Percentiles rank a stretch among this genome's conserved stretches.
Conservation (phyloP, 2,888 invertebrate genomes). For the Dynastes grantii region DNA sequence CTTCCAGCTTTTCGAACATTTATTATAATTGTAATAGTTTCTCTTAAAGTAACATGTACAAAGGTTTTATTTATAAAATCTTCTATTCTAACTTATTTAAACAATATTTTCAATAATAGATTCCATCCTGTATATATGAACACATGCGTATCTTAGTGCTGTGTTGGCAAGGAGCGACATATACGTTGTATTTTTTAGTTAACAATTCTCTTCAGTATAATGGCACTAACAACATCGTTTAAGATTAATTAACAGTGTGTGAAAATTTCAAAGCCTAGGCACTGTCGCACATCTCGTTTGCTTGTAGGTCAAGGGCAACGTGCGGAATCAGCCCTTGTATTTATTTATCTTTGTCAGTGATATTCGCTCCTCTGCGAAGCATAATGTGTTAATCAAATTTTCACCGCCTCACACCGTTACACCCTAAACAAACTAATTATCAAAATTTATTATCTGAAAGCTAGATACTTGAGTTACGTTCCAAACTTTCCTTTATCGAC, state of each 20-base stretch:
- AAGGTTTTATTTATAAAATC: too few species aligned
- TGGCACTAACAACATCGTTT: slow-evolving; percentile 29
- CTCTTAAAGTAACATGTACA: too few species aligned
- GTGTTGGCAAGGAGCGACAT: too few species aligned
- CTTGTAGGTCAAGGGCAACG: slow-evolving; percentile 31
- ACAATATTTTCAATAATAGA: too few species aligned
- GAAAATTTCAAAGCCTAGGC: slow-evolving; percentile 34
- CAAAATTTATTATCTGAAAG: slow-evolving; percentile 23
- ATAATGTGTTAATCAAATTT: slow-evolving; percentile 41
- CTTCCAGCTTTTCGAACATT: too few species aligned
- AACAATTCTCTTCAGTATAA: slow-evolving; percentile 18
- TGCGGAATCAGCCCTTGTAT: slow-evolving; percentile 33
- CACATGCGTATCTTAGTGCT: too few species aligned
- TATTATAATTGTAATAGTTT: too few species aligned
- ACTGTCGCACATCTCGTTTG: neutral
- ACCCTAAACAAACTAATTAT: slow-evolving; percentile 9
- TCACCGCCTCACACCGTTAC: neutral
- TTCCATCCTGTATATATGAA: too few species aligned
- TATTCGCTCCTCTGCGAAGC: slow-evolving; percentile 9
- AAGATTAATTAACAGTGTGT: slow-evolving; percentile 44
- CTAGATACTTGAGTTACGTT: neutral
- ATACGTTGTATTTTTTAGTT: slow-evolving; percentile 27
- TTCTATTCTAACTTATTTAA: too few species aligned
- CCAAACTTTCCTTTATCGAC: neutral
- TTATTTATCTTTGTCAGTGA: slow-evolving; percentile 40